Percentiles rank a stretch among this genome's conserved stretches.
Conservation (phyloP, 2,113 vertebrate genomes). For the Falco punctatus region DNA sequence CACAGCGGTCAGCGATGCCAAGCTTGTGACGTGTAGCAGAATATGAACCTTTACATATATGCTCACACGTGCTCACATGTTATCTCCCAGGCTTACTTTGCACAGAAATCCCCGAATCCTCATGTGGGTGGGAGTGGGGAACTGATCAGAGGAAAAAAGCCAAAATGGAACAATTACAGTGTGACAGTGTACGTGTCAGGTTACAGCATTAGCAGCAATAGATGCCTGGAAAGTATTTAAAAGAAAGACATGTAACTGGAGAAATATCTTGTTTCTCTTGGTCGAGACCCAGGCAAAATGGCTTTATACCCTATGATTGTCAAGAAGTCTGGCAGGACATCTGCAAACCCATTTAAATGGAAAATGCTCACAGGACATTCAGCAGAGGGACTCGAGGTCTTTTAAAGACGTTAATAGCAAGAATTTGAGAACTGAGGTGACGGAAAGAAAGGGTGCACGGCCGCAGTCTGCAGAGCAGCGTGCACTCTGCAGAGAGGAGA, state of each 20-base stretch:
- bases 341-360: neutral
- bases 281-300: neutral
- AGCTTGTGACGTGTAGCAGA: neutral
- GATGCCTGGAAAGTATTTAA: constrained; percentile 3
- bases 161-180: neutral
- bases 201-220: neutral
- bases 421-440: neutral
- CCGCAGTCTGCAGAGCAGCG: neutral
- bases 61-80: accelerated
- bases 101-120: neutral
- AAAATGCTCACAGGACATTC: neutral
- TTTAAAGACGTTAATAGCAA: neutral
- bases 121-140: neutral
- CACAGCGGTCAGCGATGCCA: neutral
- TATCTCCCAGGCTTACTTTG: neutral
- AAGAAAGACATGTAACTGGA: neutral
- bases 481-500: neutral
- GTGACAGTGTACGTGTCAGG: neutral
- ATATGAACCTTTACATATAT: neutral
- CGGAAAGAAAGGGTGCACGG: neutral
- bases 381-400: neutral
- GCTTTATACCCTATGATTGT: neutral
- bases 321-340: neutral
- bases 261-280: constrained; percentile 31
- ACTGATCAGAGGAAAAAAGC: neutral